Conservation (phyloP, 2,888 invertebrate species). For the Ceriagrion tenellum region DNA sequence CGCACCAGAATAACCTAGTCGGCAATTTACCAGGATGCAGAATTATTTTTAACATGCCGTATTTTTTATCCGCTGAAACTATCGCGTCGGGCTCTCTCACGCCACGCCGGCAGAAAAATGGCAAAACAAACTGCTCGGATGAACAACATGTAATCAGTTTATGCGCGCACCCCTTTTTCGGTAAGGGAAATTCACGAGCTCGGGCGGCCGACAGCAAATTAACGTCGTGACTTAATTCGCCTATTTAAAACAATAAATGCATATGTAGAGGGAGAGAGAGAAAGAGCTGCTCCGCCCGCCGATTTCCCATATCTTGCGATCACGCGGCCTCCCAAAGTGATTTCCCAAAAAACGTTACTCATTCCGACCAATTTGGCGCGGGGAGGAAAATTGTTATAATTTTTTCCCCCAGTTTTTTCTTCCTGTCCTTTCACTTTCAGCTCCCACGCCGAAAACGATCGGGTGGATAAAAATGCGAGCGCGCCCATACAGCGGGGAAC, state of each 20-base stretch:
- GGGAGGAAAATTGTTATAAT: not conserved
- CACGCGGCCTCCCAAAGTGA: not conserved
- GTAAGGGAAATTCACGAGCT: not conserved
- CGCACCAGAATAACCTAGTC: not conserved
- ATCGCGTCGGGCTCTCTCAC: not conserved
- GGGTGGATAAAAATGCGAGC: not conserved
- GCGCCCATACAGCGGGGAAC: not conserved
- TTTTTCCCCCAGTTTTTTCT: not conserved
- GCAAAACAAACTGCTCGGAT: not conserved
- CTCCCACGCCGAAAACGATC: not conserved
- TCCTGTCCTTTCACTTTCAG: not conserved
- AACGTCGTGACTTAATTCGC: not conserved
- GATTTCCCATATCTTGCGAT: not conserved
- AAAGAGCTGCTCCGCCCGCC: not conserved
- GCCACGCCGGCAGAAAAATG: not conserved
- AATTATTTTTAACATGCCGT: not conserved
- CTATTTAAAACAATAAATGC: not conserved
- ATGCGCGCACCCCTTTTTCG: not conserved
- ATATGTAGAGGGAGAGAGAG: not conserved
- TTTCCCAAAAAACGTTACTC: constrained; percentile 15
- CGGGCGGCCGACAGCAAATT: not conserved
- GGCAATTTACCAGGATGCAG: not conserved
- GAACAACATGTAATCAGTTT: not conserved
- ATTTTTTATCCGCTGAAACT: not conserved
- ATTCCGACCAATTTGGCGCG: not conserved